phyloP scores from a whole-genome alignment of 37 sponge, comb jelly and placozoan species.

The Agelas oroides region DNA sequence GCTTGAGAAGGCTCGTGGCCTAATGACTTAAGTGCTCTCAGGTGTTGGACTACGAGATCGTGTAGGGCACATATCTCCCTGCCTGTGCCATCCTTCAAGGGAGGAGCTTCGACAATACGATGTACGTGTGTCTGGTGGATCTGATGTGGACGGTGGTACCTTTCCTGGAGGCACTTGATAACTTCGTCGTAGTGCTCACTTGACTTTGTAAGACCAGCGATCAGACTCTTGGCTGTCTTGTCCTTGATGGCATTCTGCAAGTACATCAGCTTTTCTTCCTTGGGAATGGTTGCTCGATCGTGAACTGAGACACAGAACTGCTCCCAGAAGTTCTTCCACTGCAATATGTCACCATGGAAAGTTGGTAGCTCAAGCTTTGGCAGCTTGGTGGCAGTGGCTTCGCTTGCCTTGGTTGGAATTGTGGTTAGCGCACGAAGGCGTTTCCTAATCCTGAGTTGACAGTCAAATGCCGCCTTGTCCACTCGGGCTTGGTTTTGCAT shows the following conservation, averaged over 20 bases:
- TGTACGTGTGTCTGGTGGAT: conserved; percentile 44
- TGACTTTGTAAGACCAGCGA: conserved; percentile 44
- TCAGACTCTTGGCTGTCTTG: conserved; percentile 37
- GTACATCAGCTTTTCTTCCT: conserved; percentile 43
- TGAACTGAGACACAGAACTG: conserved; percentile 51
- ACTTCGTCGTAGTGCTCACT: conserved; percentile 49
- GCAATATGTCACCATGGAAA: conserved; percentile 45
- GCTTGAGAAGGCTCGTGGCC: conserved; percentile 26
- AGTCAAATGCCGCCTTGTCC: not conserved
- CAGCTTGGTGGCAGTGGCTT: conserved; percentile 24
- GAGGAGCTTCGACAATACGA: conserved; percentile 21
- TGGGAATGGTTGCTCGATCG: conserved; percentile 29
- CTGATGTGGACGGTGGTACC: conserved; percentile 40
- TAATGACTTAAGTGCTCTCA: conserved; percentile 28
- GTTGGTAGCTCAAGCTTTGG: conserved; percentile 50
- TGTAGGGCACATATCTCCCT: conserved; percentile 42
- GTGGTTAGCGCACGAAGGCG: not conserved
- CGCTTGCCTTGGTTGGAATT: not conserved
- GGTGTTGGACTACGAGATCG: conserved; percentile 39
- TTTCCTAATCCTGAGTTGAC: not conserved
- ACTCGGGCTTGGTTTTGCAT: conserved; percentile 8
- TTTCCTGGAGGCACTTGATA: conserved; percentile 28
- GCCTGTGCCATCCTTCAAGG: conserved; percentile 38
- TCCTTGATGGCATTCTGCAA: conserved; percentile 47
- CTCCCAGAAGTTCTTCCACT: conserved; percentile 51